Evolutionary conservation across 1,140 invertebrate species (phyloP).

Genomic region (Trichonephila inaurata): DNA sequence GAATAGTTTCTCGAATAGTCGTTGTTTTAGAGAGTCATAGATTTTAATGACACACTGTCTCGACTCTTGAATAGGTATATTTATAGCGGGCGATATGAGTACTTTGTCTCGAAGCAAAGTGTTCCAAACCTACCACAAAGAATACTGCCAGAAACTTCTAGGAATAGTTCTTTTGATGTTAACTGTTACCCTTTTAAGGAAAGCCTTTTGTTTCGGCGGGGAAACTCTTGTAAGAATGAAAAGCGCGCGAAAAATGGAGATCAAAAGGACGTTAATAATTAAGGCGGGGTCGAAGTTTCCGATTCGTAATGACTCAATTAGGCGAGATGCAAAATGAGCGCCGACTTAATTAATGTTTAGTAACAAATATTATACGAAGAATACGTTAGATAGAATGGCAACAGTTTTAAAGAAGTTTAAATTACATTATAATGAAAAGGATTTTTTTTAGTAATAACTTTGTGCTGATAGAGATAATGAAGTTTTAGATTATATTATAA

Average conservation of each 20-base stretch:
- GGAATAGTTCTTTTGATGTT: neutral
- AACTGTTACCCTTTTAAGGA: neutral
- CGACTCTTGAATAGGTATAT: neutral
- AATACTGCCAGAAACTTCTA: neutral
- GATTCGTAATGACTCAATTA: conserved; percentile 13
- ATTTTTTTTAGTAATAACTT: neutral
- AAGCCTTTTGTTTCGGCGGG: neutral
- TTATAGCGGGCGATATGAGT: neutral
- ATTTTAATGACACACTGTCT: too few species aligned
- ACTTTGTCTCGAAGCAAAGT: neutral
- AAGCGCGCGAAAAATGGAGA: neutral
- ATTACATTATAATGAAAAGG: neutral
- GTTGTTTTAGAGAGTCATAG: too few species aligned
- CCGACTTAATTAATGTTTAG: neutral
- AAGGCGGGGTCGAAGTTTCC: neutral
- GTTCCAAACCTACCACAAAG: neutral
- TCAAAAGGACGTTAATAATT: conserved; percentile 7
- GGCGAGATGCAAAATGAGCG: neutral
- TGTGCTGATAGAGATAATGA: too few species aligned
- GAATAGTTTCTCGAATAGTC: too few species aligned
- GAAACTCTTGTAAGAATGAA: neutral
- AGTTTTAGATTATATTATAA: too few species aligned
- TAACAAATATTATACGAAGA: neutral
- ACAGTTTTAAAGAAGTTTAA: neutral
- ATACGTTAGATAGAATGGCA: neutral